Base-by-base conservation (phyloP, 92 coral and sea anemone genomes). In the Umimayanthus chanpuru region DNA sequence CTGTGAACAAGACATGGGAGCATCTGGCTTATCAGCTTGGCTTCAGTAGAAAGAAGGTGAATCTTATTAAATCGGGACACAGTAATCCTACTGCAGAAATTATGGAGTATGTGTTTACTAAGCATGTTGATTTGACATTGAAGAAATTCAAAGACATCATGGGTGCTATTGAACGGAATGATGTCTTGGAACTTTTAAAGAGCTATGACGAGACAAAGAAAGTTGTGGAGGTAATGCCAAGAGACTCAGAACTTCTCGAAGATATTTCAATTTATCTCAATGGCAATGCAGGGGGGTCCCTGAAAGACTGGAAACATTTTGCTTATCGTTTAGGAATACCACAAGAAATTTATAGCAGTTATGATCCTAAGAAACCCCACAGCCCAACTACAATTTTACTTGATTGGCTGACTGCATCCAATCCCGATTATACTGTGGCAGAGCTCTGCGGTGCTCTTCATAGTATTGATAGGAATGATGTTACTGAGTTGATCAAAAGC, bases 311-410 rank as follows among this genome's bases (percentile, higher is more conserved):
- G 89, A 75, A 30, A 77, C 21, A 81, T 25, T 82, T 88, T 66
- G 91, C 91, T 15, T 32, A 28, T 15, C 55, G 21, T 1, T 73
- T 66, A 50, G 10, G 40, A 9, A 88, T 88, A 73, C 81, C 79
- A 55, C 1, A 40, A 7, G 28, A 81, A 1, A 58, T 53, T 30
- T 88, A 88, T 56, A 16, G 32, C 16, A 55, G 73, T 43, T 81
- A 67, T 50, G 88, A 88, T 41, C 56, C 85, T 26, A 50, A 21
- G 73, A 43, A 73, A 23, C 53, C 80, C 1, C 80, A 65, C 67
- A 88, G 81, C 50, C 91, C 91, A 70, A 88, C 91, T 23, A 73
- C 72, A 49, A 56, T 56, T 3, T 74, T 88, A 25, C 87, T 88
- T 9, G 77, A 81, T 1, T 88, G 91, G 91, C 86, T 88, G 41